These are phyloP conservation scores for Neosilurus hyrtlii DNA, from an alignment of 2,797 vertebrate species.

Conservation along the genomic window DNA sequence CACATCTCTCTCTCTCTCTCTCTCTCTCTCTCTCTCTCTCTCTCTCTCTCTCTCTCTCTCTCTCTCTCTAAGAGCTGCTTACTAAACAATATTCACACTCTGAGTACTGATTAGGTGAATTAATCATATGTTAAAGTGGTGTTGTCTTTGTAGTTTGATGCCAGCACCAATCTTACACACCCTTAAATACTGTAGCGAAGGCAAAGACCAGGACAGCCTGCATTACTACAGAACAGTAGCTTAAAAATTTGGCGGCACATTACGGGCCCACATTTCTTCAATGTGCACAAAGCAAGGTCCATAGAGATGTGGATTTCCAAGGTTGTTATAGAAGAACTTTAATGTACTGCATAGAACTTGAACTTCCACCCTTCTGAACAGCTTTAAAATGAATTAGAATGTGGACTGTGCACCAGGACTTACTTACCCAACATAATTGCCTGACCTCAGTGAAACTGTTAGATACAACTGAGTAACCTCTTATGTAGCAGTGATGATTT, in stretches of 20 bases:
- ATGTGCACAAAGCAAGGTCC: slow-evolving; percentile 54
- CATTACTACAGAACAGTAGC: slow-evolving; percentile 8
- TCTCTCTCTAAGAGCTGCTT: slow-evolving; percentile 22
- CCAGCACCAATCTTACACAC: slow-evolving; percentile 19
- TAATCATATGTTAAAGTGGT: slow-evolving; percentile 40
- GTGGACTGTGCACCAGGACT: too few species aligned
- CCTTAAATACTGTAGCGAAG: slow-evolving; percentile 1
- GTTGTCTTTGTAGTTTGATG: slow-evolving; percentile 14
- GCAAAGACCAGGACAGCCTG: slow-evolving; percentile 36
- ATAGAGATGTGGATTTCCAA: background rate
- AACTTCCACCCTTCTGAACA: background rate
- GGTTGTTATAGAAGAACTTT: background rate
- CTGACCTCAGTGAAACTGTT: too few species aligned
- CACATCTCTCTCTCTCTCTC: background rate
- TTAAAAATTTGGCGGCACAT: slow-evolving; percentile 70
- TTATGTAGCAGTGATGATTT: too few species aligned
- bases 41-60: background rate
- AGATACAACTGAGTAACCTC: too few species aligned
- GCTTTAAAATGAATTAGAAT: background rate
- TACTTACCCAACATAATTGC: too few species aligned
- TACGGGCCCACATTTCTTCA: slow-evolving; percentile 68
- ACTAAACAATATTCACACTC: slow-evolving; percentile 31
- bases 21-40: slow-evolving; percentile 15
- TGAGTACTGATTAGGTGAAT: slow-evolving; percentile 50
- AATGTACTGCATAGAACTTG: background rate